Base-by-base conservation (phyloP, 2,888 invertebrate genomes). In the Ethmia dodecea region DNA sequence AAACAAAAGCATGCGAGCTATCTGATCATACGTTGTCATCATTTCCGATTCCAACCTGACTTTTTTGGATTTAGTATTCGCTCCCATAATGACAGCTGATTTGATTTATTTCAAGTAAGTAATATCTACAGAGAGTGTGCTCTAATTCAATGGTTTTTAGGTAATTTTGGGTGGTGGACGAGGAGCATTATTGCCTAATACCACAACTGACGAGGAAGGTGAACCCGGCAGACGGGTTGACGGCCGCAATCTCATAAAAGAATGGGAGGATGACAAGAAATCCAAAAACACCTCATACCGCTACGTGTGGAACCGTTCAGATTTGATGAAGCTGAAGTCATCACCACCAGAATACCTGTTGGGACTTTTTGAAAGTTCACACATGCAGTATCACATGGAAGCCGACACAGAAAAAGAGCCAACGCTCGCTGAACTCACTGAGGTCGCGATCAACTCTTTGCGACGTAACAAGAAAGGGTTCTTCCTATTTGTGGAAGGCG, bases 401-500 rank as follows among this genome's bases (percentile, higher is more conserved):
- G 61, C 61, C 3, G 28, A 28, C 13, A 28, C 38, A 1, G 22
- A 26, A 1, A 50, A 49, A 6, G 88, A 89, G 40, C 94, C 94
- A 0, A 90, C 92, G 0, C 67, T 95, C 24, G 47, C 62, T 2
- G 71, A 73, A 36, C 47, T 73, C 6, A 73, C 72, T 0, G 68
- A 66, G 72, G 88, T 88, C 9, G 94, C 95, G 0, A 91, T 95
- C 30, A 81, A 89, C 37, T 77, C 92, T 5, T 75, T 95, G 31
- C 76, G 84, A 14, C 89, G 88, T 47, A 87, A 89, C 50, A 70
- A 76, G 16, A 84, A 90, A 1, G 94, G 94, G 0, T 95, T 88
- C 64, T 92, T 94, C 55, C 71, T 94, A 8, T 91, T 94, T 56
- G 91, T 94, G 14, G 91, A 92, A 64, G 90, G 67, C 42, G 91